These are phyloP conservation scores for Coccyzus lansbergi DNA, from an alignment of 2,797 vertebrate species.

Conservation along the genomic window DNA sequence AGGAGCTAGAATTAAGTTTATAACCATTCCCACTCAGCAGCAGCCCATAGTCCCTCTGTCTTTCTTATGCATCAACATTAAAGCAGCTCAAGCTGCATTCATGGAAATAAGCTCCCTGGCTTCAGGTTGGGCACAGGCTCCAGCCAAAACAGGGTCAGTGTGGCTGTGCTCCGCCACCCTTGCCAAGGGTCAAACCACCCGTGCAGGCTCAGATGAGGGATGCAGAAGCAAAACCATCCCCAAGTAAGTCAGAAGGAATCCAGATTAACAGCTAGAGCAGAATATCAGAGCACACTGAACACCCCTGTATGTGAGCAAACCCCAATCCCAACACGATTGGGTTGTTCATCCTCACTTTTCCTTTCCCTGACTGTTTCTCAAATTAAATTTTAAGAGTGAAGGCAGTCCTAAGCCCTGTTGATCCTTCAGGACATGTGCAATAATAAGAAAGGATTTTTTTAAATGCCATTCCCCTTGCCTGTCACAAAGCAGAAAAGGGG, in stretches of 20 bases:
- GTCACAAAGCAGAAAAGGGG: not conserved
- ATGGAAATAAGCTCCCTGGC: not conserved
- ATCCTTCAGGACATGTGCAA: not conserved
- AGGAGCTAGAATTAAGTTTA: not conserved
- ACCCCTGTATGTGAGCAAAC: not conserved
- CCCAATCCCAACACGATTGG: not conserved
- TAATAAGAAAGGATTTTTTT: not conserved
- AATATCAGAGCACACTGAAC: not conserved
- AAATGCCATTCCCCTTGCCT: not conserved
- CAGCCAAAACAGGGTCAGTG: not conserved
- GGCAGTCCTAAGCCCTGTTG: not conserved
- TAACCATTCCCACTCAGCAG: not conserved
- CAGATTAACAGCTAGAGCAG: not conserved
- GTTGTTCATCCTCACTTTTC: not conserved
- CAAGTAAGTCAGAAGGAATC: not conserved
- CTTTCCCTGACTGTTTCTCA: not conserved
- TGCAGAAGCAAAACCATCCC: not conserved
- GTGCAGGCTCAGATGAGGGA: not conserved
- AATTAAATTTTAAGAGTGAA: not conserved
- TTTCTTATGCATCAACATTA: not conserved
- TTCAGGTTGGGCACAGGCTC: not conserved
- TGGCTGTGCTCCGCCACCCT: not conserved
- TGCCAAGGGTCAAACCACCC: not conserved
- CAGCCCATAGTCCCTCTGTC: not conserved
- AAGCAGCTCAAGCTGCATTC: not conserved